Base-by-base conservation (phyloP, 2,888 invertebrate genomes). In the Ophion ventricosus region DNA sequence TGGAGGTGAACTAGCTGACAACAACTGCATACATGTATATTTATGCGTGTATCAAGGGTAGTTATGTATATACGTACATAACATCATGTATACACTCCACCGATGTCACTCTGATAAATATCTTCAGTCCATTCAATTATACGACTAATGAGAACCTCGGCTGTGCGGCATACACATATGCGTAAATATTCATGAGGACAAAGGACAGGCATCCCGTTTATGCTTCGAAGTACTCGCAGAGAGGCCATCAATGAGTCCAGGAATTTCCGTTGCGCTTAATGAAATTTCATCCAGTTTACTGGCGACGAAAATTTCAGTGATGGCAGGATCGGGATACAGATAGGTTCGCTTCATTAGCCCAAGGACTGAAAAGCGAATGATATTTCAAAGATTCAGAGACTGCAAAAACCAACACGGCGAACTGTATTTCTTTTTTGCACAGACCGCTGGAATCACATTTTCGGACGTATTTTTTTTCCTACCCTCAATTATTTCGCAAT, bases 71-170 rank as follows among this genome's bases (percentile, higher is more conserved):
- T 14, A 26, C 25, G 17, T n/a, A 67, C 11, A 14, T 14, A 35
- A 35, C 8, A 35, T 35, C 35, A 8, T 35, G 20, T 23, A 57
- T 23, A 43, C 64, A 14, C 59, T 17, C 7, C 26, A 35, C 35
- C 23, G 23, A 59, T 59, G 14, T 43, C 54, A 54, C 70, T 23
- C 74, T 75, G 70, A 76, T 67, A 54, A 83, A 80, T 83, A 74
- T 43, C 49, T 40, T 72, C 59, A 66, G 76, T 73, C 59, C 40
- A 80, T 76, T 80, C 14, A 77, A 80, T 83, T 83, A 76, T 75
- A 66, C 64, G 61, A 56, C 61, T 63, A 80, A 80, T 80, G 76
- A 76, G 59, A 25, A 29, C 26, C 67, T 59, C 64, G 25, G n/a
- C 49, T 69, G 26, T 29, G n/a, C n/a, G 20, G 67, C 54, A 40